Evolutionary conservation across 2,113 vertebrate genomes (phyloP), one percentile per base, ranked within the genome.

Genomic region (Sphaerodactylus townsendi): DNA sequence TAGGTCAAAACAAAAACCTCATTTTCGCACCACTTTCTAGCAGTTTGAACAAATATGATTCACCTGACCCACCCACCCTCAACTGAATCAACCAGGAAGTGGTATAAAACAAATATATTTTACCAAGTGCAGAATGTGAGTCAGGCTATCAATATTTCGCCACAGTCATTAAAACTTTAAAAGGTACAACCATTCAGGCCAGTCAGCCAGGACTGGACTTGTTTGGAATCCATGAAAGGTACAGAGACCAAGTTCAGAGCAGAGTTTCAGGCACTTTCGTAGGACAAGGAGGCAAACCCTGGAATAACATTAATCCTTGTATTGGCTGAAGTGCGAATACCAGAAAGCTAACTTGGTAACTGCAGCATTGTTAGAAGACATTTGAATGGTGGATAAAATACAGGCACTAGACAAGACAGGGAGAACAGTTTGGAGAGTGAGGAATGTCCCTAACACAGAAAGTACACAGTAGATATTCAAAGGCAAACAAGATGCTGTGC

Each of bases 91-190:
- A 21, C 39, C 30, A 46, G 37, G 28, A 70, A 70, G 56, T 41
- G 28, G n/a, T 44, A 70, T 56, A 77, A 62, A 77, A 19, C 1
- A 78, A 13, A 70, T n/a, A n/a, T n/a, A n/a, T 23, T 66, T 77
- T 71, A 30, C 48, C 75, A 59, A 39, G 35, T 62, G 75, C 48
- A 84, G 50, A 39, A 35, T 68, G 64, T 41, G 50, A 62, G 68
- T 79, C 76, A 84, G n/a, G 39, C 15, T 39, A 48, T 77, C 75
- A 77, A 70, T 79, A 79, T 19, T 85, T 59, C 53, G 79, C 83
- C 41, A 50, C 41, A 48, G 41, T 68, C 39, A 79, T 78, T 78
- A 48, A 85, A 79, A 48, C 66, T 77, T 85, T 19, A 79, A 79
- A 46, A 72, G 5, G 30, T 23, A 79, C 62, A 30, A 72, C 8